Percentiles rank a stretch among this genome's conserved stretches.
Evolutionary conservation across 1,140 invertebrate genomes (phyloP).

Genomic region (Potamilus streckersoni): DNA sequence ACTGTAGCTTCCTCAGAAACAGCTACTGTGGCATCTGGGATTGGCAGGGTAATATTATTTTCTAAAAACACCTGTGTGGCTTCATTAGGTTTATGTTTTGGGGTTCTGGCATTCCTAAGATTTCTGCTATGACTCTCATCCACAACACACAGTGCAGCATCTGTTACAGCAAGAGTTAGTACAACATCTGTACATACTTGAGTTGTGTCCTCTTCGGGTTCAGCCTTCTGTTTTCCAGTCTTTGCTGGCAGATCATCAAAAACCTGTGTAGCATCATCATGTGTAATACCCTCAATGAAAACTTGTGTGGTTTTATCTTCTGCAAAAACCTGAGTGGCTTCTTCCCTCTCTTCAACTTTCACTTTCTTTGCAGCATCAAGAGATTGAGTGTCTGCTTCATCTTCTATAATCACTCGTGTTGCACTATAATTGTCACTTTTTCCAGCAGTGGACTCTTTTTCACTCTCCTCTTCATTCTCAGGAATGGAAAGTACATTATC

Average conservation of each 20-base stretch:
- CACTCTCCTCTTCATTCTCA: no score
- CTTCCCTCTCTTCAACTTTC: slow-evolving; percentile 8
- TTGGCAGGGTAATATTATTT: slow-evolving; percentile 6
- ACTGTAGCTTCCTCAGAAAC: slow-evolving; percentile 3
- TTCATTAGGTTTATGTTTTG: not conserved
- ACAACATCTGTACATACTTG: slow-evolving; percentile 13
- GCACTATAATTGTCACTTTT: slow-evolving; percentile 17
- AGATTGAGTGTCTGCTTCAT: not conserved
- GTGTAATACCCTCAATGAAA: not conserved
- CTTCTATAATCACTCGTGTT: slow-evolving; percentile 28
- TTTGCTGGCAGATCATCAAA: slow-evolving; percentile 16
- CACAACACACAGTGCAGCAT: no score
- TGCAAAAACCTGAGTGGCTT: slow-evolving; percentile 25
- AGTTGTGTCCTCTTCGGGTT: not conserved
- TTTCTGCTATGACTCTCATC: no score
- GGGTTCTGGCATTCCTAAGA: no score
- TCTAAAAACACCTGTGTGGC: not conserved
- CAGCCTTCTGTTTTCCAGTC: not conserved
- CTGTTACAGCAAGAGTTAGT: no score
- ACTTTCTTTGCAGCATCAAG: not conserved
- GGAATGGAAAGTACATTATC: slow-evolving; percentile 29
- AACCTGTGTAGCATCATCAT: slow-evolving; percentile 37
- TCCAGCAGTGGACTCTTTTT: no score
- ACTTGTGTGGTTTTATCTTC: not conserved
- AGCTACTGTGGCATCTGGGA: slow-evolving; percentile 7